Evolutionary conservation across 2,797 vertebrate species (phyloP), one percentile per base, ranked within the genome.

Genomic region (Sebastes iracundus): DNA sequence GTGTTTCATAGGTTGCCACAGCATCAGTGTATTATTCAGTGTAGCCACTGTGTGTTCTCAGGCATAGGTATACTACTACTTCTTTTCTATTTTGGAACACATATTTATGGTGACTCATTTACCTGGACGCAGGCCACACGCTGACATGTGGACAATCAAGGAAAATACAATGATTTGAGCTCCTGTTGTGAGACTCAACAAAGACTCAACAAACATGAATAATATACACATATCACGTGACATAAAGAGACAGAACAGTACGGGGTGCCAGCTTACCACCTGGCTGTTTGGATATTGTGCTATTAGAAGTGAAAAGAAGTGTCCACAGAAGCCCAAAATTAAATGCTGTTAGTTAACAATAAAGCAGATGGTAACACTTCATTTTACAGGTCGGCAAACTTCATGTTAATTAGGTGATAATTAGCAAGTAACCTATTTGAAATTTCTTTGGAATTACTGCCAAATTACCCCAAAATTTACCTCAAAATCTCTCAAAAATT

Each of bases 141-240:
- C 78, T 81, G 71, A 85, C 61, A 49, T 68, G n/a, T 64, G 22
- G 28, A 62, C n/a, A 72, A 71, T 77, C 58, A 64, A 69, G 18
- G 10, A 55, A 73, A 65, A 52, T 46, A 81, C 52, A 85, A 22
- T 0, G 1, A 7, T 67, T 49, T 73, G 20, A 74, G 66, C 53
- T 82, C 28, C 61, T 63, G 61, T 64, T 77, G 64, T 56, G 67
- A 74, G 58, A 59, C 16, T 20, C 38, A 58, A 82, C 28, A 69
- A 56, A 62, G 18, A 35, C 27, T 68, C 20, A 56, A 73, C 63
- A 9, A 59, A 69, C 22, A 72, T 70, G 27, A 74, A 30, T 28
- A 25, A 60, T 42, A 53, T 22, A 53, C 3, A 58, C 35, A 53
- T 14, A 66, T 72, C 25, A 62, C 5, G 12, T 33, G 33, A 42